Conservation (phyloP, 2,888 invertebrate genomes). For the Troides aeacus region DNA sequence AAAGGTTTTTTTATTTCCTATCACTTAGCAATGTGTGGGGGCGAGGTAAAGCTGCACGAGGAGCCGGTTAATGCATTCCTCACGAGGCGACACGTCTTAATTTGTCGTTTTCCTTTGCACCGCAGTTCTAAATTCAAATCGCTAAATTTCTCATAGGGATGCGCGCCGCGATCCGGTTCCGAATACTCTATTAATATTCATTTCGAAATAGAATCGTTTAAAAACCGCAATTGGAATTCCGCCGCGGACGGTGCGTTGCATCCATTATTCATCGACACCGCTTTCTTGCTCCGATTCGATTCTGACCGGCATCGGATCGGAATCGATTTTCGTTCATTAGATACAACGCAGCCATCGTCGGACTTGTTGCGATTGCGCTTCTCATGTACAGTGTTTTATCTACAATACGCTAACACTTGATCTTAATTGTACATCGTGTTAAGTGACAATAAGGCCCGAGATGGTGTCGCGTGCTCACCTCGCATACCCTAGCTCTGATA, state of each 20-base stretch:
- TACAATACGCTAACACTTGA: too few species aligned
- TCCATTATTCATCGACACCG: constrained; percentile 56
- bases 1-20: too few species aligned
- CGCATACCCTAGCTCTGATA: too few species aligned
- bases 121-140: constrained; percentile 33
- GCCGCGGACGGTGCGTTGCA: constrained; percentile 35
- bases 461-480: too few species aligned
- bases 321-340: constrained; percentile 61
- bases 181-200: constrained; percentile 37
- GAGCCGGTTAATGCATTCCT: constrained; percentile 1
- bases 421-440: too few species aligned
- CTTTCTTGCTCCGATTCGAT: constrained; percentile 46
- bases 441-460: too few species aligned
- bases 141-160: constrained; percentile 27
- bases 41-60: background rate
- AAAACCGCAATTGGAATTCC: constrained; percentile 46
- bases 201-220: constrained; percentile 39
- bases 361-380: constrained; percentile 7
- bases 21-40: constrained; percentile 6
- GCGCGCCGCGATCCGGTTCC: constrained; percentile 26
- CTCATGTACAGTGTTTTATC: too few species aligned
- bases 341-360: constrained; percentile 47
- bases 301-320: constrained; percentile 46
- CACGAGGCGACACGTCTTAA: constrained; percentile 12
- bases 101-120: constrained; percentile 6